Evolutionary conservation across 2,797 vertebrate genomes (phyloP), one percentile per base, ranked within the genome.

Genomic region (Myripristis murdjan): DNA sequence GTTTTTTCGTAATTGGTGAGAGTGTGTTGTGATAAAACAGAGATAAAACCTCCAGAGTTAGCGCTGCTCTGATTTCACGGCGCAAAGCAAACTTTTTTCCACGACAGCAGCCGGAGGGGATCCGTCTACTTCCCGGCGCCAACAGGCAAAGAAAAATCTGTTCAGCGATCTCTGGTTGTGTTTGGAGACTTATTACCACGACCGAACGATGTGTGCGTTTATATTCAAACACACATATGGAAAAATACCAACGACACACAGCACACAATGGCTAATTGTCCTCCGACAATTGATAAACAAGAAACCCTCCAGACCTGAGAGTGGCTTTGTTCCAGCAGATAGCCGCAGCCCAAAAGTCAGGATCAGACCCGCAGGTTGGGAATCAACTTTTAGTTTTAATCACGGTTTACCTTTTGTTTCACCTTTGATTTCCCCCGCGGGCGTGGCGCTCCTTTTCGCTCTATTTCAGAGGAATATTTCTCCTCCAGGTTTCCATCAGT

Each of bases 81-180:
- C 39, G 16, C 9, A 4, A 22, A 33, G 12, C 7, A 53, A 90
- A 89, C 75, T n/a, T 79, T 86, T 64, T 75, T 73, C 72, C 82
- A 74, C 85, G 76, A 77, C 66, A 63, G 77, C 72, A 85, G 43
- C 48, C 2, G 12, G 14, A 6, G n/a, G 14, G 88, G 84, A 18
- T 37, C 46, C 67, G 81, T 78, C 89, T 91, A 92, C 8, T 1
- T 39, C 54, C 87, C 74, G 81, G 78, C 46, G 14, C 57, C 39
- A 62, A 71, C 56, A 49, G 20, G 20, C 10, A 53, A 24, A 33
- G n/a, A 22, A 31, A 63, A 84, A 83, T 84, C 84, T 70, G 39
- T 49, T 59, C 47, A 5, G 22, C 2, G 0, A 49, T 60, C 5
- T 47, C 18, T 1, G 10, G 4, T 5, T 33, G 8, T 46, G 59